Evolutionary conservation across 2,797 vertebrate genomes (phyloP).

Genomic region (Schizothorax lantsangensis): DNA sequence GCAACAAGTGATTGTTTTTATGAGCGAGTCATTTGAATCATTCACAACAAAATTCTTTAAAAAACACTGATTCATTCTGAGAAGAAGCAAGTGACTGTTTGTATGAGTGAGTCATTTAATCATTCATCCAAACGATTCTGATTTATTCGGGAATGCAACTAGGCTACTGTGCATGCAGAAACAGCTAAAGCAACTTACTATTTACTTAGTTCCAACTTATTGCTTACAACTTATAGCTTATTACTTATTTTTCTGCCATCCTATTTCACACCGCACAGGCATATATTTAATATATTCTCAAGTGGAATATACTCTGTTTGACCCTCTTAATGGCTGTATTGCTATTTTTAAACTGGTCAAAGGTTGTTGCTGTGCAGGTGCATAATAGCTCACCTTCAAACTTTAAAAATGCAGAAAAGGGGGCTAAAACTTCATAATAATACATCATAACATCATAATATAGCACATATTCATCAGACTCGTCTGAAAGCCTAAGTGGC

Average conservation of each 20-base stretch:
- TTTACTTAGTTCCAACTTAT: background rate
- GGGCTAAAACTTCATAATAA: conserved; percentile 44
- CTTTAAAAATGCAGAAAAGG: conserved; percentile 34
- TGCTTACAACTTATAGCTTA: background rate
- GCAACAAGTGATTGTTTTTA: background rate
- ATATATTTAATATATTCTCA: background rate
- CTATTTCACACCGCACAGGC: background rate
- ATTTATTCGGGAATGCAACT: background rate
- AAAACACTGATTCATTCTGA: background rate
- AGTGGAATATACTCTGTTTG: background rate
- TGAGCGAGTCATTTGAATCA: background rate
- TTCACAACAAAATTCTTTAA: background rate
- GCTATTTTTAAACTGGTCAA: conserved; percentile 34
- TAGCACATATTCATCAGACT: conserved; percentile 38
- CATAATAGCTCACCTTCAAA: conserved; percentile 42
- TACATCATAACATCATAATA: conserved; percentile 42
- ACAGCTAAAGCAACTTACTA: background rate
- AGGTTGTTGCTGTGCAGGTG: conserved; percentile 33
- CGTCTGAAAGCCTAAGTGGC: conserved; percentile 44
- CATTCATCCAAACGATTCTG: background rate
- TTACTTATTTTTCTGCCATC: background rate
- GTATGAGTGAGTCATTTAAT: background rate
- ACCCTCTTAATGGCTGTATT: conserved; percentile 22
- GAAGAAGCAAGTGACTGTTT: background rate
- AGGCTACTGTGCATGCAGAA: background rate